phyloP scores from a whole-genome alignment of 2,888 invertebrate species.

The Zygaena filipendulae region DNA sequence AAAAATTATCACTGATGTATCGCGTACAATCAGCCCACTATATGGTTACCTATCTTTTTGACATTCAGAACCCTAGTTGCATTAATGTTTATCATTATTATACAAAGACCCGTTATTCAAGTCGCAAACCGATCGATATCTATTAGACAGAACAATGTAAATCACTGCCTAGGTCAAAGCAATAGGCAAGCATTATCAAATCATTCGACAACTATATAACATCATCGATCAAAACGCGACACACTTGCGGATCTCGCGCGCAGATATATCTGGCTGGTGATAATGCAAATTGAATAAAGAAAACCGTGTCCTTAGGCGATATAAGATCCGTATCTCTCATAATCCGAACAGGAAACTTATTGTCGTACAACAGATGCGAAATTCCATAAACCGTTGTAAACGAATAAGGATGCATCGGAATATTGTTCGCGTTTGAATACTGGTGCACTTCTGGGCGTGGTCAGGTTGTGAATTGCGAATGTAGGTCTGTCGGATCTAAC shows the following conservation, averaged over 20 bases:
- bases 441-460: conserved; percentile 55
- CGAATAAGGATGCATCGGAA: no score
- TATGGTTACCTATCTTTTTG: no score
- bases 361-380: conserved; percentile 62
- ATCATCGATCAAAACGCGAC: conserved; percentile 27
- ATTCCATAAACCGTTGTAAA: conserved; percentile 42
- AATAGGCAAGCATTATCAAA: no score
- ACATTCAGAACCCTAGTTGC: no score
- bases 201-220: no score
- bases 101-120: no score
- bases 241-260: conserved; percentile 31
- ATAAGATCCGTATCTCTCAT: conserved; percentile 56
- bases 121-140: no score
- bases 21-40: no score
- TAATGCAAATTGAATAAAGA: conserved; percentile 40
- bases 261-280: conserved; percentile 28
- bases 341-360: conserved; percentile 64
- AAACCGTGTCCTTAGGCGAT: conserved; percentile 40
- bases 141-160: no score
- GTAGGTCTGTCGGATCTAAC: conserved; percentile 34
- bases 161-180: no score
- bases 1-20: no score
- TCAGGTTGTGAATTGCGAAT: conserved; percentile 37
- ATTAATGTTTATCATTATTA: no score
- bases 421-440: conserved; percentile 28